Conservation (phyloP, 2,113 vertebrate genomes). For the Ailuropoda melanoleuca region DNA sequence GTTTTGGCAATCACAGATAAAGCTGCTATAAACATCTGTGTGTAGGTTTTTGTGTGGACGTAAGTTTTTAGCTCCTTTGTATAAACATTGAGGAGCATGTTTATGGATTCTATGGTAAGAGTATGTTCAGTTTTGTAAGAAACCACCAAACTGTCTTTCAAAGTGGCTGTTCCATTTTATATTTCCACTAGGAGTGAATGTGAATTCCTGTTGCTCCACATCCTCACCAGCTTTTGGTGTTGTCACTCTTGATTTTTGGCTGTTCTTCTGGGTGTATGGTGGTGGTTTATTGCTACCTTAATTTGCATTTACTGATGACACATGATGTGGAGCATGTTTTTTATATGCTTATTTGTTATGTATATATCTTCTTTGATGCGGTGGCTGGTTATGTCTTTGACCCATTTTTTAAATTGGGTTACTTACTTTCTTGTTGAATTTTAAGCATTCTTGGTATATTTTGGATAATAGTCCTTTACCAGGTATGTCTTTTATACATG, state of each 20-base stretch:
- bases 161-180: neutral
- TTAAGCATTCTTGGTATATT: conserved; percentile 5
- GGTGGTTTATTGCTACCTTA: neutral
- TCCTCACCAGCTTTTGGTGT: neutral
- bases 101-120: neutral
- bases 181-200: neutral
- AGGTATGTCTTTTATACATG: neutral
- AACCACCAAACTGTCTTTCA: neutral
- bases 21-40: neutral
- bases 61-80: neutral
- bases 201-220: neutral
- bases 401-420: neutral
- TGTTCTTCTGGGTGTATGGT: neutral
- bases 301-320: neutral
- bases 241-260: neutral
- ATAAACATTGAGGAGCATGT: neutral
- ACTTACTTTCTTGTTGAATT: neutral
- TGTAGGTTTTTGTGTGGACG: neutral
- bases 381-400: neutral
- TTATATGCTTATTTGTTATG: neutral
- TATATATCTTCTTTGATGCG: neutral
- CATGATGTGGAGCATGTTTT: neutral
- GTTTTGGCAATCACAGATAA: neutral
- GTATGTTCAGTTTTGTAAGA: conserved; percentile 12
- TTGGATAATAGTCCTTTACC: neutral